These are phyloP conservation scores for Standfussiana lucernea DNA, from an alignment of 2,888 invertebrate genomes.

Conservation along the genomic window DNA sequence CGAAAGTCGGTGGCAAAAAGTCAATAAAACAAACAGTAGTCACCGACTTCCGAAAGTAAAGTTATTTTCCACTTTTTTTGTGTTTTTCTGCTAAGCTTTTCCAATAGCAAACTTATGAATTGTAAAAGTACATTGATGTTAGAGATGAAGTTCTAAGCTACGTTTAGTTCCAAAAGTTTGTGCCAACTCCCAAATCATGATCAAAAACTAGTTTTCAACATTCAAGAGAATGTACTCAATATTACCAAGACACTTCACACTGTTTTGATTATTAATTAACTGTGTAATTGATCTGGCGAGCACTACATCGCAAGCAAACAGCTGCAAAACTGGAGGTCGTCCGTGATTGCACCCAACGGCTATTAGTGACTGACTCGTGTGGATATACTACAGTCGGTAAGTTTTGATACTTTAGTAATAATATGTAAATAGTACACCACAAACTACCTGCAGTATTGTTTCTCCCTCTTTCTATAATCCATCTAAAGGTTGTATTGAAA, in stretches of 20 bases:
- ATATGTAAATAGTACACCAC: too few species aligned
- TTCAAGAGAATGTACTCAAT: neutral
- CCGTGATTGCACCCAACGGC: constrained; percentile 86
- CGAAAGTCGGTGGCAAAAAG: too few species aligned
- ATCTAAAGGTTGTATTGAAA: too few species aligned
- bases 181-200: neutral
- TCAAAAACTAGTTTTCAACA: neutral
- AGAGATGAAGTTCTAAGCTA: neutral
- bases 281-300: constrained; percentile 70
- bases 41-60: too few species aligned
- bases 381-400: constrained; percentile 62
- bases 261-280: constrained; percentile 66
- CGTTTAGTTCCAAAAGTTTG: neutral
- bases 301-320: constrained; percentile 71
- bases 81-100: too few species aligned
- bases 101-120: too few species aligned
- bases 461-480: too few species aligned
- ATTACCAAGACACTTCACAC: constrained; percentile 17
- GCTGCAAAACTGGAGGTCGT: constrained; percentile 71
- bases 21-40: too few species aligned
- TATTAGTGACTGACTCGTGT: constrained; percentile 82
- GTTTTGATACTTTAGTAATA: constrained; percentile 70
- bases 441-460: too few species aligned
- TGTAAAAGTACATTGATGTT: too few species aligned
- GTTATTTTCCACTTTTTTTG: too few species aligned